Conservation (phyloP, 2,888 invertebrate genomes). For the Lasioglossum vierecki region DNA sequence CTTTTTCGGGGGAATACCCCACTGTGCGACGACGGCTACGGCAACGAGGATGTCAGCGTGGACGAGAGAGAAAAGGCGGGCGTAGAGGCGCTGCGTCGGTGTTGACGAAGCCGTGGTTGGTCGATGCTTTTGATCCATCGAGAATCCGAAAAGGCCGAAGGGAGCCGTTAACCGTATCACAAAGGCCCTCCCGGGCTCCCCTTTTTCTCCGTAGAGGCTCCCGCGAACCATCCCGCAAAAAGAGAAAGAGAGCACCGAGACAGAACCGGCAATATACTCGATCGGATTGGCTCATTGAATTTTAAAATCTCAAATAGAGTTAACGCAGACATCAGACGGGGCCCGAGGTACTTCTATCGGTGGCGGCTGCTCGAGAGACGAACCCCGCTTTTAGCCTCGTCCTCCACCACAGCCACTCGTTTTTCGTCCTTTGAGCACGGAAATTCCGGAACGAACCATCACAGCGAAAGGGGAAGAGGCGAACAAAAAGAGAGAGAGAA, state of each 20-base stretch:
- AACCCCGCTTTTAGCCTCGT: conserved; percentile 46
- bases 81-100: conserved; percentile 25
- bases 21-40: background rate
- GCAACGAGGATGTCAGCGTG: conserved; percentile 2
- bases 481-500: too few relatives aligned
- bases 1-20: too few relatives aligned
- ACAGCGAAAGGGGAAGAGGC: conserved; percentile 8
- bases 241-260: conserved; percentile 37
- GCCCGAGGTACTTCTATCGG: conserved; percentile 45
- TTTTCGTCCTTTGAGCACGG: conserved; percentile 62
- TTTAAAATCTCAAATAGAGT: conserved; percentile 74
- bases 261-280: conserved; percentile 56
- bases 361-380: conserved; percentile 43
- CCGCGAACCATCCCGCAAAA: conserved; percentile 49
- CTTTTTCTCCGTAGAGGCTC: conserved; percentile 54
- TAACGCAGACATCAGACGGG: conserved; percentile 68
- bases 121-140: conserved; percentile 75
- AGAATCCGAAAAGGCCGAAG: conserved; percentile 67
- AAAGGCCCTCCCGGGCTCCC: conserved; percentile 69
- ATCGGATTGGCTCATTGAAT: conserved; percentile 75
- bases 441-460: conserved; percentile 45
- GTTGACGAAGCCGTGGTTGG: conserved; percentile 51
- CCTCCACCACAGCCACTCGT: conserved; percentile 41
- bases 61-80: conserved; percentile 9
- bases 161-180: conserved; percentile 72